phyloP scores from a whole-genome alignment of 1,140 invertebrate genomes.

The Magallana ariakensis region DNA sequence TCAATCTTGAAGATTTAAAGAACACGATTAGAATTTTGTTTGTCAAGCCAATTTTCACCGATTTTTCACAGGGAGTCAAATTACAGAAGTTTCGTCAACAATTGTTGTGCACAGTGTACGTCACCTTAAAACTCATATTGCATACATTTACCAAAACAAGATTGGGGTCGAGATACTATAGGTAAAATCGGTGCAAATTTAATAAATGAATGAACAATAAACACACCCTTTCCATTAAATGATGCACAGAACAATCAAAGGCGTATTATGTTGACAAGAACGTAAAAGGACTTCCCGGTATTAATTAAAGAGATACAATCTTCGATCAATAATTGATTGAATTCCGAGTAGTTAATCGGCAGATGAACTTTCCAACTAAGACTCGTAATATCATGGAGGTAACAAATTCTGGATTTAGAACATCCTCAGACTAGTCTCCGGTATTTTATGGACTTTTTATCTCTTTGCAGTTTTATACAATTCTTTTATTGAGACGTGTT shows the following conservation, averaged over 20 bases:
- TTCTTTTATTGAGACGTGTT: not conserved
- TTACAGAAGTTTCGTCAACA: too few relatives aligned
- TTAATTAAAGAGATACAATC: conserved; percentile 20
- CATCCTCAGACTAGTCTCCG: not conserved
- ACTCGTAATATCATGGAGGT: not conserved
- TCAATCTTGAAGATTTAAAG: too few relatives aligned
- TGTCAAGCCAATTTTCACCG: too few relatives aligned
- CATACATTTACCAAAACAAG: not conserved
- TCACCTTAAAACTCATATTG: not conserved
- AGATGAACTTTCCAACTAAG: not conserved
- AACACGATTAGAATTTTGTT: too few relatives aligned
- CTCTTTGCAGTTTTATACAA: not conserved
- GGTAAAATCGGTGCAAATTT: not conserved
- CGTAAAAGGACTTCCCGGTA: not conserved
- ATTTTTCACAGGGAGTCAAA: too few relatives aligned
- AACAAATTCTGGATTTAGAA: not conserved
- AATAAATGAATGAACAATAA: not conserved
- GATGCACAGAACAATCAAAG: not conserved
- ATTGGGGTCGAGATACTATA: not conserved
- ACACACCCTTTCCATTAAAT: not conserved
- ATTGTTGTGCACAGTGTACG: too few relatives aligned
- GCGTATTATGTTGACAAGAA: not conserved
- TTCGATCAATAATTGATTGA: not conserved
- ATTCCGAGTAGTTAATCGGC: not conserved
- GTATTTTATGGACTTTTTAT: conserved; percentile 6